Conservation (phyloP, 2,888 invertebrate species). For the Deilephila elpenor region DNA sequence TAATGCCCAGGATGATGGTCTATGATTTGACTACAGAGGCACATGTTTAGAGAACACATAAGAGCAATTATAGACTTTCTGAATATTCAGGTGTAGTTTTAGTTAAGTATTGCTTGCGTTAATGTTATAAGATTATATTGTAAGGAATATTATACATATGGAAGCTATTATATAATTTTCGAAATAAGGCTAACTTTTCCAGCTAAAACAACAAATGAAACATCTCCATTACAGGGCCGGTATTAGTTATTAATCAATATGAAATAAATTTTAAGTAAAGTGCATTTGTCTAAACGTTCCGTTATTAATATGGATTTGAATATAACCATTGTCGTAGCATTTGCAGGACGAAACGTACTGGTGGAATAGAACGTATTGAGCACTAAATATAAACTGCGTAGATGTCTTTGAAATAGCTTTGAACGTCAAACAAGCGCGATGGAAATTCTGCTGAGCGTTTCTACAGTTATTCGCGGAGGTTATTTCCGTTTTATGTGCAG, state of each 20-base stretch:
- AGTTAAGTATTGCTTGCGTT: too few species aligned
- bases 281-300: background rate
- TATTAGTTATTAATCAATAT: background rate
- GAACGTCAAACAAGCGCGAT: conserved; percentile 12
- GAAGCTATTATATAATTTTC: too few species aligned
- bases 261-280: background rate
- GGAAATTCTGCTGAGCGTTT: conserved; percentile 3
- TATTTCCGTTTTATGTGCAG: conserved; percentile 30
- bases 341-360: background rate
- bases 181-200: too few species aligned
- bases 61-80: too few species aligned
- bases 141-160: too few species aligned
- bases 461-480: background rate
- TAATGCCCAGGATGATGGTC: too few species aligned
- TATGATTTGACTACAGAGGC: too few species aligned
- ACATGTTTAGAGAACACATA: too few species aligned
- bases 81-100: too few species aligned
- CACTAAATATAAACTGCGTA: conserved; percentile 1
- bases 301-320: background rate
- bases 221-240: too few species aligned
- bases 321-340: background rate
- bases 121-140: too few species aligned
- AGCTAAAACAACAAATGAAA: too few species aligned
- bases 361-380: background rate
- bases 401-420: conserved; percentile 12